Conservation (phyloP, 2,113 vertebrate species). For the Hystrix cristata region DNA sequence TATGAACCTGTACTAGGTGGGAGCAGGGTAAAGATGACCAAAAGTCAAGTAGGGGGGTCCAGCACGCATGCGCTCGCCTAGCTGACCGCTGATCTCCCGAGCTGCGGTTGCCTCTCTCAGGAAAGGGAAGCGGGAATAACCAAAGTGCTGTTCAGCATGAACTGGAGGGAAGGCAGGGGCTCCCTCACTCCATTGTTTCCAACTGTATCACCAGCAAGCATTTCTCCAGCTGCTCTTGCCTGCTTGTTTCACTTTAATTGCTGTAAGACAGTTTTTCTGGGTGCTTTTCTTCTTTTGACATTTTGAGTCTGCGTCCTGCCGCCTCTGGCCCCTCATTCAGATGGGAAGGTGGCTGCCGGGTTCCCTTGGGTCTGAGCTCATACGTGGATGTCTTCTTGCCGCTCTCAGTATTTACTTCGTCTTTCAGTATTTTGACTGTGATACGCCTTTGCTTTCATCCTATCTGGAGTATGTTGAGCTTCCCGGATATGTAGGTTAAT, state of each 20-base stretch:
- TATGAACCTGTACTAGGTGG: neutral
- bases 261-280: neutral
- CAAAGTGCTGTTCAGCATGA: neutral
- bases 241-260: neutral
- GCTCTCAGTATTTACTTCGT: neutral
- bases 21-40: neutral
- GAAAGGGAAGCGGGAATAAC: neutral
- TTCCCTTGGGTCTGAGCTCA: neutral
- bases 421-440: neutral
- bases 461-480: neutral
- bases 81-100: neutral
- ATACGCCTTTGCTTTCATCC: neutral
- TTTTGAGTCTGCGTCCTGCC: neutral
- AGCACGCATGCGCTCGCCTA: neutral
- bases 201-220: neutral
- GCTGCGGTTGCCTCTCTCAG: neutral
- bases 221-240: neutral
- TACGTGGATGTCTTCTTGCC: neutral
- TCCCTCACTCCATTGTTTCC: neutral
- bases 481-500: neutral
- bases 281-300: neutral
- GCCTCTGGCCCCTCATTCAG: neutral
- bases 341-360: neutral
- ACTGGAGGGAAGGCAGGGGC: neutral
- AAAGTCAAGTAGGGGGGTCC: neutral